Base-by-base conservation (phyloP, 2,797 vertebrate species). In the Scarus forsteni region DNA sequence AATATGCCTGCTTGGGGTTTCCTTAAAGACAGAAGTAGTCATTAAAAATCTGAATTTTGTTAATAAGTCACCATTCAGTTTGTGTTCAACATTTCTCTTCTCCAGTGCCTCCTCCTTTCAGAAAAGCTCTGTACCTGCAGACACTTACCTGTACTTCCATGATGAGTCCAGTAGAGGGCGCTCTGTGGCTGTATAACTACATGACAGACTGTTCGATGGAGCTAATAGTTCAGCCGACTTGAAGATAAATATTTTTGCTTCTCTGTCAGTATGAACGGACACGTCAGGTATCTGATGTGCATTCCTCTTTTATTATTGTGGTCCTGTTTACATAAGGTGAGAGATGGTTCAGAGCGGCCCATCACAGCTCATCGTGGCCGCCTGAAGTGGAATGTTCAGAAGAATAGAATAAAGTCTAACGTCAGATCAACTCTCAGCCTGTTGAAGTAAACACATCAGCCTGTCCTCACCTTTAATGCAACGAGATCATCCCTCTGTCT, bases 361-460 rank as follows among this genome's bases (percentile, higher is more conserved):
- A 39, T 34, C 34, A 16, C 73, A 54, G 36, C 44, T 70, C 14
- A 10, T 10, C 18, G 57, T 15, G 61, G 54, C 74, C 16, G 60
- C 64, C 77, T 70, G 19, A 65, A 67, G 85, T 88, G 88, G 91
- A 92, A 92, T 92, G 90, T 91, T 80, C 34, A 79, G 86, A 90
- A 89, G 87, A 53, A 84, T 58, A 71, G 38, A 73, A 61, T 65
- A 81, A 53, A 85, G 39, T 66, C 71, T 60, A 54, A 78, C 35
- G 42, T 57, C 14, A 65, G 8, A 61, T 43, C 71, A 60, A 12
- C 51, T 53, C 46, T 61, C 6, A 0, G 60, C 10, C 42, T 54
- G 38, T 63, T 56, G 65, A 44, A 58, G 18, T 44, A 44, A 61
- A 69, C 56, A 19, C 2, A 54, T 46, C 54, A 52, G 48, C 39